Percentiles rank a stretch among this genome's conserved stretches.
phyloP scores from a whole-genome alignment of 2,797 vertebrate species.

The Hypotaenidia philippensis region DNA sequence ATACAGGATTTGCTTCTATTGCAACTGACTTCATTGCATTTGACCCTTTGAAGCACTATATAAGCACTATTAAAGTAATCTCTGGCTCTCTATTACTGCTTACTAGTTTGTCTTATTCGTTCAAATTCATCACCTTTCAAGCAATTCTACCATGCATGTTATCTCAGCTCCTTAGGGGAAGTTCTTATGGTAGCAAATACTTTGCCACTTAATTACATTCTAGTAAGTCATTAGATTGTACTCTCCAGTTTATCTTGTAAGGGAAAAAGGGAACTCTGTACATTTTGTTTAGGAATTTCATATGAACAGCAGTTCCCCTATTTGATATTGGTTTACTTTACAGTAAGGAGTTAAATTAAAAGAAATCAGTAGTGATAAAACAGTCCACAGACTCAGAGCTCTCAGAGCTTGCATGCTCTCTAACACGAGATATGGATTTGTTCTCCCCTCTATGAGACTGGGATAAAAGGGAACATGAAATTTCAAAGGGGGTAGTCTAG shows the following conservation, averaged over 20 bases:
- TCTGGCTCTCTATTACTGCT: not conserved
- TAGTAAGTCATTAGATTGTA: slow-evolving; percentile 26
- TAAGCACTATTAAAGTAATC: not conserved
- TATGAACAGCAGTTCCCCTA: not conserved
- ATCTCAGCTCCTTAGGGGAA: slow-evolving; percentile 29
- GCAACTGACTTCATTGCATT: not conserved
- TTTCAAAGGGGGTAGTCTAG: not conserved
- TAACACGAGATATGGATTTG: not conserved
- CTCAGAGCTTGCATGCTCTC: not conserved
- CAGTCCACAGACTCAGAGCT: not conserved
- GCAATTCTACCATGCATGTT: not conserved
- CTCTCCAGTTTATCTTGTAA: not conserved
- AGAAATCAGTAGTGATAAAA: not conserved
- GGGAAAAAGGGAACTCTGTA: not conserved
- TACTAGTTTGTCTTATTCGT: not conserved
- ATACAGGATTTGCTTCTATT: not conserved
- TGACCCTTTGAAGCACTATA: not conserved
- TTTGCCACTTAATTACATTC: slow-evolving; percentile 39
- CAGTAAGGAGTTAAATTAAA: not conserved
- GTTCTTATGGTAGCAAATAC: not conserved
- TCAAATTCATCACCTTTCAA: slow-evolving; percentile 46
- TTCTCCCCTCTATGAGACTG: not conserved
- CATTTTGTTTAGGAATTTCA: slow-evolving; percentile 14
- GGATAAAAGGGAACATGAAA: not conserved
- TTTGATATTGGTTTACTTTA: not conserved